Evolutionary conservation across 2,797 vertebrate species (phyloP), one percentile per base, ranked within the genome.

Genomic region (Acestrorhynchus altus): DNA sequence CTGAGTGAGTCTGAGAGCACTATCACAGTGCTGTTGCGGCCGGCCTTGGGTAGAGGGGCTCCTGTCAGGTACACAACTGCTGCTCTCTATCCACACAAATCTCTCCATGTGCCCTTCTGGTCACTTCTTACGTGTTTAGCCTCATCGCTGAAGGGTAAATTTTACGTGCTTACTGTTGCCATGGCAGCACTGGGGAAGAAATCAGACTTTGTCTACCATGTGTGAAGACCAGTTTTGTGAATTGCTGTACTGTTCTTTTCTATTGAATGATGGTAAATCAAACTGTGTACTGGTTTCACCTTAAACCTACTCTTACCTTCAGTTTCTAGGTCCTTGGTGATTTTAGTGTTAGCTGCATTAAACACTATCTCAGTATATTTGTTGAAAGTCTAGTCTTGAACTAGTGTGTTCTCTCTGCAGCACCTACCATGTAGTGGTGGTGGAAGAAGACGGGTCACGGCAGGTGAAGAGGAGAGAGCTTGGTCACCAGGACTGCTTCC

Each of bases 11-110:
- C 97, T 0, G 96, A 99, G 91, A 96, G 89, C 87, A 98, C 97
- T 87, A 98, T 98, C 92, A 99, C 97, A 0, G 96, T 99, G 78
- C 91, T 98, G 73, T 92, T 99, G 90, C 94, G 95, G 82, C 97
- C 97, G 0, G 97, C 97, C 0, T 93, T 97, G 88, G 96, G 95
- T 71, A 93, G 96, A 9, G 97, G 96, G 3, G 97, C 97, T 60
- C 97, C 97, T 70, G 95, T 99, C 93, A 99, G 97, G 97, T 98
- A 88, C 78, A 42, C 0, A 39, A 13, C 67, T 28, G 31, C 59
- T 59, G 54, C 44, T 26, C 31, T 26, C 28, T 2, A 16, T 40
- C 20, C 31, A 39, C 44, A 70, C 44, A 70, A 61, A 60, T 28
- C 6, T 2, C 59, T 54, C 0, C 47, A 71, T 22, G 18, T 11